Base-by-base conservation (phyloP, 2,113 vertebrate species). In the Diphyllodes magnificus region DNA sequence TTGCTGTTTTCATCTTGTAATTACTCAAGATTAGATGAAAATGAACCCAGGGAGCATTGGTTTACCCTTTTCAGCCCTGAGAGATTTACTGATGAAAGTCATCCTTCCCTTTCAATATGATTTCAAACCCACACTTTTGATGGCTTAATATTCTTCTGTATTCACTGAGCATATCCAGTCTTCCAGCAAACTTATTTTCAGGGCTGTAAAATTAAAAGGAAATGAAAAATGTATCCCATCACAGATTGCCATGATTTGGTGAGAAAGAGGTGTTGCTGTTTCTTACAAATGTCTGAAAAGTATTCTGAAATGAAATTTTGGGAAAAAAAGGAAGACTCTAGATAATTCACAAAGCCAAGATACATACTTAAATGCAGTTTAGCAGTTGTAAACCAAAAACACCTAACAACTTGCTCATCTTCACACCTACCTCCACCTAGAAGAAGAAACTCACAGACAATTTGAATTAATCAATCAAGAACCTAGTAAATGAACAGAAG, bases 271-370 rank as follows among this genome's bases (percentile, higher is more conserved):
- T n/a, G 5, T 6, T 72, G 11, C 5, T 75, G 7, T 39, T 27
- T 45, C 21, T 60, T 70, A n/a, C 2, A 92, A 60, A 72, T 42
- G 0, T 13, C 23, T 84, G n/a, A 63, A 77, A 79, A 66, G 22
- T 31, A 65, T 28, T 82, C 33, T 49, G 57, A 76, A 88, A 56
- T 21, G 15, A 11, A 9, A 15, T 27, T 72, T 51, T 37, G 3
- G 1, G 5, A 3, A 9, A 37, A 30, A 65, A 39, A 15, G 0
- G 1, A 70, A 7, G 2, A 6, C 2, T 25, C 42, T 35, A 47
- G 7, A 15, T 7, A 15, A 76, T 60, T 80, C 44, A 47, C 18
- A 88, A 83, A 94, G 7, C 1, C 10, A 47, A 88, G 8, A 47
- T 9, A 39, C 7, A 45, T 31, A 12, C 21, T 40, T 47, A 61